Evolutionary conservation across 2,113 vertebrate genomes (phyloP).

Genomic region (Redunca redunca): DNA sequence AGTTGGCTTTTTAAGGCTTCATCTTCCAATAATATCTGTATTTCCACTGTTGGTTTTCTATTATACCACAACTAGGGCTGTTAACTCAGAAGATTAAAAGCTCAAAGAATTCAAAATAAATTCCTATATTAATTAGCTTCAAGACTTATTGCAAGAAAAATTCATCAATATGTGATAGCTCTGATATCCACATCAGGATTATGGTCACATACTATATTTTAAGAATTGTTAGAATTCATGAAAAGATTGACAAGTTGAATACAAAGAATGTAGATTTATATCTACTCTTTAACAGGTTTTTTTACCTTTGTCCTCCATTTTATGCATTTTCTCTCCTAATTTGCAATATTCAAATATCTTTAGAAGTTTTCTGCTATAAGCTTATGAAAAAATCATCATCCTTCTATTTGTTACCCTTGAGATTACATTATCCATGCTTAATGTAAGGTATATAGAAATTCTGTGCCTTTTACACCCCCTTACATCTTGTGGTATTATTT

Average conservation of each 20-base stretch:
- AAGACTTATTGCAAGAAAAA: background rate
- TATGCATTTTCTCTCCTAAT: background rate
- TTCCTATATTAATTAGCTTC: background rate
- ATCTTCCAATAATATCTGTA: background rate
- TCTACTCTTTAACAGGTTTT: background rate
- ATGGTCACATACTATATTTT: background rate
- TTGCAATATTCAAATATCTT: background rate
- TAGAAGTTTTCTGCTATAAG: background rate
- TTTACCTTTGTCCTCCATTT: background rate
- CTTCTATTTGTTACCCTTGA: background rate
- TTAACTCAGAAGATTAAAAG: background rate
- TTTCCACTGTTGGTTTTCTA: background rate
- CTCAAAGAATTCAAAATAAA: background rate
- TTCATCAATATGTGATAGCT: background rate
- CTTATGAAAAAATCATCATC: background rate
- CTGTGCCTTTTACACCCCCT: background rate
- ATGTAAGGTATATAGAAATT: background rate
- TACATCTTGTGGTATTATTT: background rate
- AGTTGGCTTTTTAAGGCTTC: background rate
- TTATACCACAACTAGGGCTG: background rate
- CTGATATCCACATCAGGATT: background rate
- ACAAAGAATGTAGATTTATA: background rate
- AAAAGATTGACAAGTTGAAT: background rate
- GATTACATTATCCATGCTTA: background rate
- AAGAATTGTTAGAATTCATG: background rate